Base-by-base conservation (phyloP, 1,140 invertebrate genomes). In the Sinonovacula constricta region DNA sequence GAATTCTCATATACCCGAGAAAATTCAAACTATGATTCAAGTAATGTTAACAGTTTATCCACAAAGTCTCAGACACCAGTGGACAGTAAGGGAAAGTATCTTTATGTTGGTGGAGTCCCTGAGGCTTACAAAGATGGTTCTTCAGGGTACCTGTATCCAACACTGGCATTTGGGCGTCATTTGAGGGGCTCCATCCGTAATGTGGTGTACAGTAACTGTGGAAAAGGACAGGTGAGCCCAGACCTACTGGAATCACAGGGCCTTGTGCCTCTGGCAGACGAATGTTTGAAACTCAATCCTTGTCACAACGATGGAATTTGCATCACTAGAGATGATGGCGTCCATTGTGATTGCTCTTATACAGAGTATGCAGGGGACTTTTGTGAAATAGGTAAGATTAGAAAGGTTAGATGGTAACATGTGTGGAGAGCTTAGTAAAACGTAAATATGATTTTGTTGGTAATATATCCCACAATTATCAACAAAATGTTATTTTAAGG, bases 231-330 rank as follows among this genome's bases (percentile, higher is more conserved):
- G 54, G 57, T 78, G 26, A 70, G 68, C 26, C 83, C 84, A 24
- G 56, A 77, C 33, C 71, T 85, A 67, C 36, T 87, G 15, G 82
- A 83, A 22, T 82, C 67, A 28, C 53, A 80, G 22, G 94, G 94
- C 78, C 91, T 94, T 51, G 89, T 93, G 24, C 90, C 92, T 83
- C 84, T 86, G 14, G 93, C 94, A n/a, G 96, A 97, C 87, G 94
- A 95, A 3, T 98, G 96, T 88, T 95, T 96, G 88, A 93, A 94
- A 3, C 94, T 95, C 57, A 96, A 97, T 91, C 96, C 96, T 0
- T 98, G 97, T 91, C 95, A 96, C 89, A 96, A 99, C 87, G 96
- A 95, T 24, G 97, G 97, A 26, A 95, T 96, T 82, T 99, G 97
- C 92, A 97, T 98, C 91, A 97, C 95, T 69, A 97, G 96, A 4